phyloP scores from a whole-genome alignment of 2,797 vertebrate species.

The Mus minutoides region DNA sequence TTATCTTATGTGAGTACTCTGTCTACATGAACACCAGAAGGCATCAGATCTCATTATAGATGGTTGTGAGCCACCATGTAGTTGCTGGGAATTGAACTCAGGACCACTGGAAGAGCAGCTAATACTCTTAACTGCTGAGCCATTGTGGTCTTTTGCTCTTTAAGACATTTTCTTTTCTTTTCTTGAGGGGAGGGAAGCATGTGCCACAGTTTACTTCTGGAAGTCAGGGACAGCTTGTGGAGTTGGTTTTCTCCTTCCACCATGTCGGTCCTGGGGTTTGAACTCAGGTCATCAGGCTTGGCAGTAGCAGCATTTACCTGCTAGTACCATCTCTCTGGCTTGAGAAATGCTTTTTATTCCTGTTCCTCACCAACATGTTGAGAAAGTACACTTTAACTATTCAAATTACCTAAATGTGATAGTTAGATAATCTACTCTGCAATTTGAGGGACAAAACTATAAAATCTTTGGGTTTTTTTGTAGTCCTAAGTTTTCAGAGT shows the following conservation, averaged over 20 bases:
- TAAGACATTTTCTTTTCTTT: neutral
- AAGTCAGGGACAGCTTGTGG: neutral
- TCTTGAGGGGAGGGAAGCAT: neutral
- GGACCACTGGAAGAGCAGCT: neutral
- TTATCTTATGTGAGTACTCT: neutral
- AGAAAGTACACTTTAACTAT: neutral
- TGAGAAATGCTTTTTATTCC: slow-evolving; percentile 29
- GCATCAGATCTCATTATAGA: neutral
- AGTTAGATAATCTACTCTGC: slow-evolving; percentile 14
- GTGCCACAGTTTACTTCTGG: neutral
- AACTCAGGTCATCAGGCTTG: neutral
- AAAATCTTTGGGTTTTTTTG: neutral
- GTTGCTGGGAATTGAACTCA: neutral
- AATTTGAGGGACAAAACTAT: neutral
- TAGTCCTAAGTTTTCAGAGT: slow-evolving; percentile 16
- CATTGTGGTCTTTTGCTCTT: neutral
- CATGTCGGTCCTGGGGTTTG: neutral
- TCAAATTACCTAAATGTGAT: slow-evolving; percentile 7
- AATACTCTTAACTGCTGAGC: neutral
- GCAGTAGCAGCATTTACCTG: neutral
- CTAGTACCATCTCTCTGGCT: neutral
- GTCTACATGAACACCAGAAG: neutral
- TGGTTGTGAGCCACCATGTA: neutral
- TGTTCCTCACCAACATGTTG: neutral
- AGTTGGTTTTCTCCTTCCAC: neutral